A percentile compares a stretch with the other conserved stretches of the same genome.
Evolutionary conservation across 2,797 vertebrate species (phyloP).

Genomic region (Diglossa cyanea): DNA sequence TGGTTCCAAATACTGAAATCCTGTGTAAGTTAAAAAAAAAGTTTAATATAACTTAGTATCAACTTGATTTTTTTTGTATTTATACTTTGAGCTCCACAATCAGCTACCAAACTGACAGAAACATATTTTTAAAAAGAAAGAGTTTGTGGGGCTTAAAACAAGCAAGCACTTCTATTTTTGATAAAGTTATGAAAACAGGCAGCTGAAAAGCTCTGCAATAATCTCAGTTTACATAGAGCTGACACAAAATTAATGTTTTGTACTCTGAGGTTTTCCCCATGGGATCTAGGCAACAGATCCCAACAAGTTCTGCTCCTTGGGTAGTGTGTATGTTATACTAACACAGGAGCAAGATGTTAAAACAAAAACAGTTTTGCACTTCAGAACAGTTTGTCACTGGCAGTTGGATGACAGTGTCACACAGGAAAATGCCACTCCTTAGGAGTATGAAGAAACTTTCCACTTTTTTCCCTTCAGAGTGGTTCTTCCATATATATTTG

Average conservation of each 20-base stretch:
- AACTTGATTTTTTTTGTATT: neutral
- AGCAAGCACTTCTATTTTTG: neutral
- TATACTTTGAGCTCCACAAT: neutral
- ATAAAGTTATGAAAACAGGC: neutral
- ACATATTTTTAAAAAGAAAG: neutral
- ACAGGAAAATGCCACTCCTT: neutral
- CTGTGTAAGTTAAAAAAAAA: neutral
- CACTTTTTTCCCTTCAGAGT: neutral
- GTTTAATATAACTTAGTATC: neutral
- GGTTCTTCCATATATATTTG: neutral
- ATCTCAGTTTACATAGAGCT: neutral
- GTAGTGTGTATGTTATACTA: neutral
- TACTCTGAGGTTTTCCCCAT: neutral
- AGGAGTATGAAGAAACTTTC: neutral
- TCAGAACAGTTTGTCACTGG: neutral
- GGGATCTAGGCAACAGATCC: conserved; percentile 30
- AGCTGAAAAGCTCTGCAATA: neutral
- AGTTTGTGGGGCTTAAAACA: neutral
- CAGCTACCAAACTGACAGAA: neutral
- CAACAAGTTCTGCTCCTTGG: neutral
- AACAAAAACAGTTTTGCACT: neutral
- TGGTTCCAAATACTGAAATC: neutral
- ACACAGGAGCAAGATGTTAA: neutral
- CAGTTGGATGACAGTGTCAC: neutral
- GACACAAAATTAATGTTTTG: conserved; percentile 5